Conservation (phyloP, 92 coral and sea anemone genomes). For the Bergia sp. region DNA sequence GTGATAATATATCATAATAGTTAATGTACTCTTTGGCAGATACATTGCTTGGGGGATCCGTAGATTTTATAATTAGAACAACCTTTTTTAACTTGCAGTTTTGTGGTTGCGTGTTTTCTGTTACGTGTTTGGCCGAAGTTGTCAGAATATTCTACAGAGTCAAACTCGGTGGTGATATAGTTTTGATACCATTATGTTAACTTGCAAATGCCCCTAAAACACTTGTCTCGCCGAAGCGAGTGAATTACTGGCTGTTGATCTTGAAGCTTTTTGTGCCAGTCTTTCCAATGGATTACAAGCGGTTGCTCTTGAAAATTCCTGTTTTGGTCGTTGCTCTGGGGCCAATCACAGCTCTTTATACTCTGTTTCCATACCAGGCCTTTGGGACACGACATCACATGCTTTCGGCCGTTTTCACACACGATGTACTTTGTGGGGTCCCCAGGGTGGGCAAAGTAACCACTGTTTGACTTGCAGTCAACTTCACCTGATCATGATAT, state of each 20-base stretch:
- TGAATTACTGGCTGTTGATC: background rate
- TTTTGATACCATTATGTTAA: background rate
- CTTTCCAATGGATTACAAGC: background rate
- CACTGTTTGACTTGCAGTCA: slow-evolving; percentile 10
- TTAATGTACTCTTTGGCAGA: too few relatives aligned
- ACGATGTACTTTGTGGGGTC: slow-evolving; percentile 8
- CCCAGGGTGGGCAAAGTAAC: slow-evolving; percentile 3
- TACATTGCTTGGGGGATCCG: too few relatives aligned
- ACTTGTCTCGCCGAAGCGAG: slow-evolving; percentile 5
- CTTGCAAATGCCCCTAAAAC: background rate
- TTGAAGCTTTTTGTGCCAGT: slow-evolving; percentile 13
- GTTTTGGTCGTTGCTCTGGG: background rate
- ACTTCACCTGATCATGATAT: background rate
- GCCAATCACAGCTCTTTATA: background rate
- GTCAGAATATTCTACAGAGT: background rate
- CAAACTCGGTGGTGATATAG: background rate
- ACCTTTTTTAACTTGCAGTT: too few relatives aligned
- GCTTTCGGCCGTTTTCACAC: slow-evolving; percentile 11
- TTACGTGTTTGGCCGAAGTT: too few relatives aligned
- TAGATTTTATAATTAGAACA: too few relatives aligned
- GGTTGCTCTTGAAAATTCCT: background rate
- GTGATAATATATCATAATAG: too few relatives aligned
- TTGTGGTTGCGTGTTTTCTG: too few relatives aligned
- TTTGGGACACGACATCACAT: background rate
- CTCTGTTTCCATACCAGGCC: slow-evolving; percentile 15